phyloP scores from a whole-genome alignment of 1,140 invertebrate genomes.

The Goniozus legneri region DNA sequence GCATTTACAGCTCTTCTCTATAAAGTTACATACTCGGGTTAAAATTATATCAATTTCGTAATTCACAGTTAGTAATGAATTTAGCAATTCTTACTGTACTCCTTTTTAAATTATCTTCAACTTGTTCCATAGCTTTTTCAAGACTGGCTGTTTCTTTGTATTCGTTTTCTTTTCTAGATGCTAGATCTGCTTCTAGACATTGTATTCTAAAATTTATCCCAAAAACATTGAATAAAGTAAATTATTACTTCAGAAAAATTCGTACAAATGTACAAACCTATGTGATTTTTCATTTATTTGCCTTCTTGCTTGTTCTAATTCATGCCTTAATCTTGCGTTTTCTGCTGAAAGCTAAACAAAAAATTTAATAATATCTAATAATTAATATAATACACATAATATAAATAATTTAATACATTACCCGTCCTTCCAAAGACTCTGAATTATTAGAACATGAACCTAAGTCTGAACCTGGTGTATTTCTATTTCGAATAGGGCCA shows the following conservation, averaged over 20 bases:
- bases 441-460: slow-evolving; percentile 34
- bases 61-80: neutral
- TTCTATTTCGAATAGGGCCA: slow-evolving; percentile 61
- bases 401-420: slow-evolving; percentile 18
- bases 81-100: slow-evolving; percentile 51
- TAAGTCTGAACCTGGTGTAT: slow-evolving; percentile 50
- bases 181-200: slow-evolving; percentile 56
- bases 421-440: slow-evolving; percentile 42
- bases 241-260: neutral
- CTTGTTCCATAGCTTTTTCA: slow-evolving; percentile 58
- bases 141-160: slow-evolving; percentile 54
- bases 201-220: slow-evolving; percentile 16
- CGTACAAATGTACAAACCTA: slow-evolving; percentile 40
- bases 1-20: slow-evolving; percentile 57
- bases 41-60: neutral
- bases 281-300: slow-evolving; percentile 56
- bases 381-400: neutral
- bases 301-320: slow-evolving; percentile 55
- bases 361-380: slow-evolving; percentile 11
- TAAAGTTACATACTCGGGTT: slow-evolving; percentile 23
- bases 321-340: slow-evolving; percentile 58
- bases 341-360: slow-evolving; percentile 50
- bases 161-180: slow-evolving; percentile 50
- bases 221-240: neutral
- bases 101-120: slow-evolving; percentile 59